A percentile compares a stretch with the other conserved stretches of the same genome.
These are phyloP conservation scores for Colius striatus DNA, from an alignment of 2,113 vertebrate species.

Conservation along the genomic window DNA sequence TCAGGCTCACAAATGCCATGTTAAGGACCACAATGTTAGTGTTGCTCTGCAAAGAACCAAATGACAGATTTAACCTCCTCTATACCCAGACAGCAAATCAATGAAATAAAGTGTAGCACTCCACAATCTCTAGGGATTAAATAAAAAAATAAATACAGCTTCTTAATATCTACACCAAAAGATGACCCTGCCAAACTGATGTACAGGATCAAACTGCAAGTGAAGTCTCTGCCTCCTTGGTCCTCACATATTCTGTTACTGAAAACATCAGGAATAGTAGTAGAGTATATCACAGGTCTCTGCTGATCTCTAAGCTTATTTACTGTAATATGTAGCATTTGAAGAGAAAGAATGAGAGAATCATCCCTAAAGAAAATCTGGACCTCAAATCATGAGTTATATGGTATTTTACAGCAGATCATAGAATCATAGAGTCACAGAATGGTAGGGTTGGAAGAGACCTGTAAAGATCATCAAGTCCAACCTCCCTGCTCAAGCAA, in stretches of 20 bases:
- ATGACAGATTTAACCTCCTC: background rate
- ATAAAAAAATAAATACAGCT: background rate
- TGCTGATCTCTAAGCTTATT: background rate
- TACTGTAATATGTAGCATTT: background rate
- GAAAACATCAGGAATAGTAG: background rate
- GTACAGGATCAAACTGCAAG: background rate
- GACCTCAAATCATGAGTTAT: background rate
- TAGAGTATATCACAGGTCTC: background rate
- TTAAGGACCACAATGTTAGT: background rate
- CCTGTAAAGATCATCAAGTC: too few relatives aligned
- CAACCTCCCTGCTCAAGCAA: too few relatives aligned
- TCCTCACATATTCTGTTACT: background rate
- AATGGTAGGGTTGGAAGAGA: too few relatives aligned
- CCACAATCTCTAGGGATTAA: background rate
- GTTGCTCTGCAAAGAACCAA: background rate
- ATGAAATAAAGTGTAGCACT: background rate
- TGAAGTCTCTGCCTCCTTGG: background rate
- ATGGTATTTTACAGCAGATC: background rate
- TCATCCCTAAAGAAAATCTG: background rate
- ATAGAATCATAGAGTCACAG: too few relatives aligned
- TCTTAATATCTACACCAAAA: background rate
- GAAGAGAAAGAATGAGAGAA: background rate
- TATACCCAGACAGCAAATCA: background rate
- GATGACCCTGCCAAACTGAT: fast-evolving
- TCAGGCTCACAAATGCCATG: background rate